phyloP scores from a whole-genome alignment of 2,888 invertebrate genomes.

The Cantharis flavilabris region DNA sequence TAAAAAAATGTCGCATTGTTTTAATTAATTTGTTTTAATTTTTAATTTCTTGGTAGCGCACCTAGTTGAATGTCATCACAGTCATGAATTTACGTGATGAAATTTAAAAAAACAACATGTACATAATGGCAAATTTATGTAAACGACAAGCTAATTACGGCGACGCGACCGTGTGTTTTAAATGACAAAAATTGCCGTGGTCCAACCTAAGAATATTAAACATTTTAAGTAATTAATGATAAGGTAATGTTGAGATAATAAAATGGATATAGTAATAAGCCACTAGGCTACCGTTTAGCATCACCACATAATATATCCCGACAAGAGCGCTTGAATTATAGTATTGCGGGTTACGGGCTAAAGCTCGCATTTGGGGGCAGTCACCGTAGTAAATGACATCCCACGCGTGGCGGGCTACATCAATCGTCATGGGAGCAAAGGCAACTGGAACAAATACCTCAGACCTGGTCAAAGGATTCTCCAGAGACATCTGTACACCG shows the following conservation, averaged over 20 bases:
- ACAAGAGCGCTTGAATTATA: slow-evolving; percentile 32
- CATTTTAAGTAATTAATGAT: neutral
- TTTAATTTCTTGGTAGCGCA: neutral
- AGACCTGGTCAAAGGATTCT: slow-evolving; percentile 27
- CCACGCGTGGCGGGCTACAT: slow-evolving; percentile 38
- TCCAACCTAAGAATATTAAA: neutral
- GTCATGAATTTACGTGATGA: neutral
- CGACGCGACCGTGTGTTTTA: neutral
- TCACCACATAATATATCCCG: slow-evolving; percentile 7
- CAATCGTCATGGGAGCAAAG: slow-evolving; percentile 33
- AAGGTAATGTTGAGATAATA: neutral
- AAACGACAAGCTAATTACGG: neutral
- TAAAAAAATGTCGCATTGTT: neutral
- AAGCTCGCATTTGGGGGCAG: slow-evolving; percentile 40
- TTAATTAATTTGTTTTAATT: neutral
- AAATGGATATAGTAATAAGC: slow-evolving; percentile 5
- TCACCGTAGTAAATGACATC: slow-evolving; percentile 41
- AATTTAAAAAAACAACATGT: neutral
- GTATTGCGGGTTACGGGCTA: slow-evolving; percentile 33
- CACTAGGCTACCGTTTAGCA: slow-evolving; percentile 6
- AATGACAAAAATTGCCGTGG: neutral
- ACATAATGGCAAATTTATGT: neutral
- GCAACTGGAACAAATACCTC: slow-evolving; percentile 28
- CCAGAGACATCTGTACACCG: slow-evolving; percentile 9
- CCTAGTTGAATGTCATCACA: neutral